A percentile compares a stretch with the other conserved stretches of the same genome.
These are phyloP conservation scores for Alca torda DNA, from an alignment of 2,797 vertebrate species.

Conservation along the genomic window DNA sequence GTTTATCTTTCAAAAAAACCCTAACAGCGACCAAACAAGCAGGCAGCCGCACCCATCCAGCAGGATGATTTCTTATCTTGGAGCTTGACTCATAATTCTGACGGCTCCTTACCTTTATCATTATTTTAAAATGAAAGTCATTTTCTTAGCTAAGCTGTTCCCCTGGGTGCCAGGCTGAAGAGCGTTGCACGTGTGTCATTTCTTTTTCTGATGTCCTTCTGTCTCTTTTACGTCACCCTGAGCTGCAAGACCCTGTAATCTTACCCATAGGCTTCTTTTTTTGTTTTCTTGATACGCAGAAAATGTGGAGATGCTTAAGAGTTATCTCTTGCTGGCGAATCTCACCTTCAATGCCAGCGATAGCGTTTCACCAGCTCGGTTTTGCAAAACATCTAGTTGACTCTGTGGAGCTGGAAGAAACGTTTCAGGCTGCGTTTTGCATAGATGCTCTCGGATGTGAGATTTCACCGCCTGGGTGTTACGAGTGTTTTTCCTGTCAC, in stretches of 20 bases:
- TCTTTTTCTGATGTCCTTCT: background rate
- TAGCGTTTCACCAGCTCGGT: background rate
- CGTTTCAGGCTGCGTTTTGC: background rate
- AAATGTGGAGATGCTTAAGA: background rate
- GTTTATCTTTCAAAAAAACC: constrained; percentile 31
- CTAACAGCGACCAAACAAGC: background rate
- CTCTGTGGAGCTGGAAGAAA: background rate
- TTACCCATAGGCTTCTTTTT: background rate
- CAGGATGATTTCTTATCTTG: constrained; percentile 11
- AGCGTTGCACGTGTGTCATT: accelerated
- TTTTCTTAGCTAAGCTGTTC: background rate
- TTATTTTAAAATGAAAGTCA: background rate
- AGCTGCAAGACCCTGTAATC: background rate
- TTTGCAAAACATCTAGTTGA: background rate
- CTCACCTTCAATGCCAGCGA: accelerated
- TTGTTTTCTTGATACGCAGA: background rate
- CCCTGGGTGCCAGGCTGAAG: background rate
- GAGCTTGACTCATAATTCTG: background rate
- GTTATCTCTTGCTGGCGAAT: background rate
- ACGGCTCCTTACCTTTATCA: background rate
- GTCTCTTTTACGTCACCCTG: background rate
- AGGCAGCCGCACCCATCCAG: background rate
- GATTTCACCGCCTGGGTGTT: background rate
- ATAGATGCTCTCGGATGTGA: background rate
- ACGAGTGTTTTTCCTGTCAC: constrained; percentile 33